Conservation (phyloP, 2,113 vertebrate genomes). For the Beaufortia kweichowensis region DNA sequence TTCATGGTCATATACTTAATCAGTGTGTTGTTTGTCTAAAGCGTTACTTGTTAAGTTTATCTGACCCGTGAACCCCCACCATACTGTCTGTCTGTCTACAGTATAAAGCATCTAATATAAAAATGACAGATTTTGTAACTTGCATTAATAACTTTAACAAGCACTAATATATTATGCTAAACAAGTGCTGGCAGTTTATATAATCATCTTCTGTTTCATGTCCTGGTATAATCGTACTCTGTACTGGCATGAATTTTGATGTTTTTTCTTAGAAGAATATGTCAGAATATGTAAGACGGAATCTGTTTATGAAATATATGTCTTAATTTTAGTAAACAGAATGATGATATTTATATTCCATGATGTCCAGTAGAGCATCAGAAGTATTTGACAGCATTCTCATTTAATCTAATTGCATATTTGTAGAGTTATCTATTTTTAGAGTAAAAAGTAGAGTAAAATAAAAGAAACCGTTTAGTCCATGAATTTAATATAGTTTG, state of each 20-base stretch:
- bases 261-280: background rate
- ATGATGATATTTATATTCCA: background rate
- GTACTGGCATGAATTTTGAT: too few relatives aligned
- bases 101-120: too few relatives aligned
- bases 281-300: background rate
- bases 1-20: too few relatives aligned
- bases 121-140: background rate
- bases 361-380: background rate
- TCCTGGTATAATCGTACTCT: too few relatives aligned
- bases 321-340: too few relatives aligned
- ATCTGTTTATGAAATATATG: background rate
- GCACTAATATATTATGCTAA: background rate
- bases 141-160: background rate
- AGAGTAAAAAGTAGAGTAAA: background rate
- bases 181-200: background rate
- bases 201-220: too few relatives aligned
- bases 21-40: background rate
- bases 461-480: background rate
- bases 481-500: background rate
- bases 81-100: too few relatives aligned
- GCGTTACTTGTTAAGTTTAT: background rate
- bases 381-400: background rate
- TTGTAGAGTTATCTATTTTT: background rate
- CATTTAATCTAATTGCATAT: background rate
- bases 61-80: background rate